Evolutionary conservation across 23 tunicate species (phyloP), one percentile per base, ranked within the genome.

Genomic region (Styela plicata): DNA sequence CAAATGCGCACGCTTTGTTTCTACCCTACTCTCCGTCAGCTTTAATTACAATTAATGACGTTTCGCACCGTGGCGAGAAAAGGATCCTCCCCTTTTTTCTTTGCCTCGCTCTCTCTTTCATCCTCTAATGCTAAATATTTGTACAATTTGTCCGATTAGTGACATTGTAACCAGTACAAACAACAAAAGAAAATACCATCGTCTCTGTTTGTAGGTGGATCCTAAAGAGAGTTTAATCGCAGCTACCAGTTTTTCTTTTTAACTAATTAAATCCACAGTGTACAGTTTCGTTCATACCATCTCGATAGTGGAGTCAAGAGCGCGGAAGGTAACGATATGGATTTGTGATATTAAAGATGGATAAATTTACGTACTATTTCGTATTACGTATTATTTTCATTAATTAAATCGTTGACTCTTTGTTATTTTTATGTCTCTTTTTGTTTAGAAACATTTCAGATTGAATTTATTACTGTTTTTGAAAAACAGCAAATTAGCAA

Each of bases 1-100:
- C n/a, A n/a, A n/a, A n/a, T n/a, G n/a, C n/a, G n/a, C n/a, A n/a
- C n/a, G n/a, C n/a, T n/a, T n/a, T n/a, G n/a, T n/a, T n/a, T n/a
- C 10, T 44, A 44, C 13, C 57, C 57, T 5, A 44, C 57, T 44
- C 57, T 13, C 10, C 13, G 7, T 5, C 57, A 44, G 13, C 57
- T 44, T 44, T 44, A 44, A 44, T 44, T 44, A 71, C 77, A 71
- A 28, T 71, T 28, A 34, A 71, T 28, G 35, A 30, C 77, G 34
- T 71, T 71, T 71, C 36, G 34, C 77, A 71, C 77, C 35, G 34
- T 28, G 77, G 34, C 34, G 77, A 71, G 34, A 71, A 71, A 71
- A 71, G 77, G 32, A 71, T 27, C 77, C 35, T 21, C 34, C 35
- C 35, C 23, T n/a, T 71, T 27, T 30, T 32, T 32, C 57, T 5